A percentile compares a stretch with the other conserved stretches of the same genome.
Conservation (phyloP, 2,797 vertebrate genomes). For the Distichodus sexfasciatus region DNA sequence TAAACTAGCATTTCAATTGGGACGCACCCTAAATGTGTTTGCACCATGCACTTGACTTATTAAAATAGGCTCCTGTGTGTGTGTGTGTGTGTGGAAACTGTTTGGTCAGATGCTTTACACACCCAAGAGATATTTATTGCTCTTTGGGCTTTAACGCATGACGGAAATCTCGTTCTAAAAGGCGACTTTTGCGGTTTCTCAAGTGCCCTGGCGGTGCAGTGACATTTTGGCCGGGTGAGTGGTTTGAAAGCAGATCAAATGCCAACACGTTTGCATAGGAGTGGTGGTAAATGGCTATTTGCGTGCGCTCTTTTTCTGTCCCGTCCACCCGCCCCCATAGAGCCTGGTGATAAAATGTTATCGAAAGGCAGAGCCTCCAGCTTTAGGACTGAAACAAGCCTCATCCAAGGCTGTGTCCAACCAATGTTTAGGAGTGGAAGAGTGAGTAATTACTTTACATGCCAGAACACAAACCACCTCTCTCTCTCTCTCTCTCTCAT, state of each 20-base stretch:
- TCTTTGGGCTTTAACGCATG: background rate
- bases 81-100: no score
- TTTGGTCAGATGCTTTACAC: no score
- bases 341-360: background rate
- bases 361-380: background rate
- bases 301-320: background rate
- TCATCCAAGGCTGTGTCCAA: no score
- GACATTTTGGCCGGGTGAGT: background rate
- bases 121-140: no score
- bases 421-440: conserved; percentile 16
- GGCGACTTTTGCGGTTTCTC: conserved; percentile 1
- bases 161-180: background rate
- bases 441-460: conserved; percentile 8
- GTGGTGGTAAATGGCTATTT: background rate
- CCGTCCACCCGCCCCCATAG: no score
- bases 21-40: no score
- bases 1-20: no score
- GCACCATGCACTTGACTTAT: no score
- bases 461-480: background rate
- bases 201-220: background rate
- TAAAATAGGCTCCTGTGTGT: no score
- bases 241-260: background rate
- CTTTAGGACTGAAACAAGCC: background rate
- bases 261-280: background rate
- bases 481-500: background rate